Evolutionary conservation across 2,888 invertebrate genomes (phyloP), one percentile per base, ranked within the genome.

Genomic region (Ophion obscuratus): DNA sequence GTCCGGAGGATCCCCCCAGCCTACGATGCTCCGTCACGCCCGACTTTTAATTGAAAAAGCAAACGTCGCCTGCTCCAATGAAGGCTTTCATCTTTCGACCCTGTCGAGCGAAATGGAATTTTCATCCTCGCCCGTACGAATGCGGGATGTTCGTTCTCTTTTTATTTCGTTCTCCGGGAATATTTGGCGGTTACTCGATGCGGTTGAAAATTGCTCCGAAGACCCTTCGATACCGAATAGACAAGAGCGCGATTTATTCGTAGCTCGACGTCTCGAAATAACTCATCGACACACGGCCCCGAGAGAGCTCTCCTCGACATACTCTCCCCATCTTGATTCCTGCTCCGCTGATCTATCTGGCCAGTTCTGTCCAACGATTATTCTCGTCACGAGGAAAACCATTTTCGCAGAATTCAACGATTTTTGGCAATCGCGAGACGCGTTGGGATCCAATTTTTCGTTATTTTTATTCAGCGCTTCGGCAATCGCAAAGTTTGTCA

Each of bases 221-320:
- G 74, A 77, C 81, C 83, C 83, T 86, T 86, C 83, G 81, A 86
- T 83, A 81, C 87, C 84, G 88, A 90, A 91, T 89, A 81, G 89
- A 88, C 89, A 81, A 88, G 84, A 83, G 66, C 53, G 84, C 73
- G 88, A 88, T 91, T 88, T 90, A 89, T 90, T 90, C 91, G 88
- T 82, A 79, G 88, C 90, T 68, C 77, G 87, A 70, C 82, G 83
- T 84, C 88, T 88, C 81, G 87, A 88, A 90, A 90, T 91, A 91
- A 89, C 88, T 88, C 88, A 82, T 83, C 86, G 85, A 78, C 85
- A 80, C 70, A 75, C 61, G 61, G 57, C 11, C 44, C 17, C 59
- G 78, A 78, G 68, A 61, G 20, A 81, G 61, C 61, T 76, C 67
- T 57, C 67, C 74, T 81, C 81, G 76, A 81, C 70, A 68, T 70